These are phyloP conservation scores for Stichodactyla mertensii DNA, from an alignment of 64 coral and sea anemone species.

Conservation along the genomic window DNA sequence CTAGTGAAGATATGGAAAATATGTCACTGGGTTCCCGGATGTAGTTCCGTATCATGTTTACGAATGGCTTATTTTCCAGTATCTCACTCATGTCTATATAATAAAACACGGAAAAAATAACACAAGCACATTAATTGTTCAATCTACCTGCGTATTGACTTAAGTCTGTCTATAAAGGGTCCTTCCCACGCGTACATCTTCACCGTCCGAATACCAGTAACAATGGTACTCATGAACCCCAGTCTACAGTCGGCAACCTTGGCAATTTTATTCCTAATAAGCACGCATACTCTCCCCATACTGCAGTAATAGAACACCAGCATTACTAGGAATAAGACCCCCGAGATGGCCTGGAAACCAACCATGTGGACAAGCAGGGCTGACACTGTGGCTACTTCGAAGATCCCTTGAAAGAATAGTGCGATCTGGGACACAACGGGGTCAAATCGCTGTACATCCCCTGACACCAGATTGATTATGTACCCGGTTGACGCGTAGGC, in stretches of 20 bases:
- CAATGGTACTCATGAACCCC: slow-evolving; percentile 30
- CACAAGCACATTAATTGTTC: too few relatives aligned
- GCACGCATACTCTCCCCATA: slow-evolving; percentile 17
- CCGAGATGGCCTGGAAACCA: slow-evolving; percentile 10
- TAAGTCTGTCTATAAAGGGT: slow-evolving; percentile 20
- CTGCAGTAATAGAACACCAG: slow-evolving; percentile 28
- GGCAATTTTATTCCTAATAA: slow-evolving; percentile 25
- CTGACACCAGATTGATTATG: slow-evolving; percentile 45
- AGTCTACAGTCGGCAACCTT: slow-evolving; percentile 23
- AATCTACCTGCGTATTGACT: slow-evolving; percentile 17
- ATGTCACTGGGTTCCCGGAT: too few relatives aligned
- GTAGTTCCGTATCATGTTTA: too few relatives aligned
- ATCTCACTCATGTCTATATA: too few relatives aligned
- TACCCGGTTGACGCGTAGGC: slow-evolving; percentile 19
- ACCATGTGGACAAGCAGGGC: background rate
- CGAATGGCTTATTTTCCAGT: too few relatives aligned
- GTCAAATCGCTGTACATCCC: slow-evolving; percentile 52
- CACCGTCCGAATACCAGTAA: slow-evolving; percentile 35
- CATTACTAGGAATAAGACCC: background rate
- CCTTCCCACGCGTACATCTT: slow-evolving; percentile 61
- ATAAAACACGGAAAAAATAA: too few relatives aligned
- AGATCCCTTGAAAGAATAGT: slow-evolving; percentile 18
- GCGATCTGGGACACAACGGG: slow-evolving; percentile 18
- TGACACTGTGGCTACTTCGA: slow-evolving; percentile 7
- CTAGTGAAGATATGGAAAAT: too few relatives aligned